A percentile compares a stretch with the other conserved stretches of the same genome.
Evolutionary conservation across 2,797 vertebrate species (phyloP).

Genomic region (Ficedula albicollis): DNA sequence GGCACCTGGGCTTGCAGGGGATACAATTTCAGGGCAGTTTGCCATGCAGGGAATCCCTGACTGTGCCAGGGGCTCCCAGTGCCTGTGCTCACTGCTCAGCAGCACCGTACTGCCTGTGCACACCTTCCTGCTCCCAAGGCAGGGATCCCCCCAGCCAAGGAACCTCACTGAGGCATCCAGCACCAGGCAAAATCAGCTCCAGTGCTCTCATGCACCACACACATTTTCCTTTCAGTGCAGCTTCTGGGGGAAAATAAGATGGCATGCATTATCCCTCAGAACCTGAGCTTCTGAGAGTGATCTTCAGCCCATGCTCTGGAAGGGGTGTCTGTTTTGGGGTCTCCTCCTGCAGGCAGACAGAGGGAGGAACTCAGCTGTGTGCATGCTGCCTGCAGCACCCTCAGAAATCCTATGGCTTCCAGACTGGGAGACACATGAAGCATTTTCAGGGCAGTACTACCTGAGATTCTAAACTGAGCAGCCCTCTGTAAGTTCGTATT

Average conservation of each 20-base stretch:
- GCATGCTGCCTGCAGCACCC: not conserved
- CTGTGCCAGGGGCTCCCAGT: not conserved
- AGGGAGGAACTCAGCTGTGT: not conserved
- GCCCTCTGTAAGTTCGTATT: not conserved
- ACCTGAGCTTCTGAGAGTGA: not conserved
- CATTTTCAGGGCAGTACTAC: not conserved
- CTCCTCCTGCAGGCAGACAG: not conserved
- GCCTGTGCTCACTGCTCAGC: fast-evolving
- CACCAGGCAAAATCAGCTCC: not conserved
- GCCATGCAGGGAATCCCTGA: not conserved
- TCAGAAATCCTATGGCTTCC: not conserved
- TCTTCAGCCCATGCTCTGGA: not conserved
- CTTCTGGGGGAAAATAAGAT: fast-evolving
- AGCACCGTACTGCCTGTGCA: not conserved
- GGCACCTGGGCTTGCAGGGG: not conserved
- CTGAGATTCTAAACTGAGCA: not conserved
- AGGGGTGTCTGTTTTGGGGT: not conserved
- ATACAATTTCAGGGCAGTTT: not conserved
- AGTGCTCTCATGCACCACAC: not conserved
- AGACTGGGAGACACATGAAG: not conserved
- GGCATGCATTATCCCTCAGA: not conserved
- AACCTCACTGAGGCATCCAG: not conserved
- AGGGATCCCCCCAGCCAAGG: fast-evolving
- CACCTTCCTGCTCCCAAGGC: fast-evolving
- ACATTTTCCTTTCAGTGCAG: not conserved